Conservation (phyloP, 1,140 invertebrate species). For the Cryptotermes secundus region DNA sequence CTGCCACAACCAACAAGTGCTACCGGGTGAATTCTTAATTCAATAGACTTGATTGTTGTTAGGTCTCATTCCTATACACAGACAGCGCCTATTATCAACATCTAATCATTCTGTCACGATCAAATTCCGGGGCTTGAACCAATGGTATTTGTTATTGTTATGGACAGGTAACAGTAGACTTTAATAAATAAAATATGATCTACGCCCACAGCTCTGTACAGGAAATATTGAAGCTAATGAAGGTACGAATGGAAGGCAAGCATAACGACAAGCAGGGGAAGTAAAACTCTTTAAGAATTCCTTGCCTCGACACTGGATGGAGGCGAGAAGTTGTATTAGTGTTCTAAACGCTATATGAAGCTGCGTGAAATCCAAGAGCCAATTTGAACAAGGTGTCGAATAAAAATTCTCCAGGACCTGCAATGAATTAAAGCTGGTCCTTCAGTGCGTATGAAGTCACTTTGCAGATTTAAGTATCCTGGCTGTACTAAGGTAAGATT, state of each 20-base stretch:
- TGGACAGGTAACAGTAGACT: neutral
- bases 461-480: too few relatives aligned
- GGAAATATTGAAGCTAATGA: neutral
- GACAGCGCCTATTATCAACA: neutral
- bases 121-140: neutral
- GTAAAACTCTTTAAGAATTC: neutral
- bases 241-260: neutral
- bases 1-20: neutral
- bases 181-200: neutral
- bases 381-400: too few relatives aligned
- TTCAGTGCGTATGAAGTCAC: too few relatives aligned
- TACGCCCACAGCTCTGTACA: neutral
- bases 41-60: neutral
- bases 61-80: neutral
- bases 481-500: too few relatives aligned
- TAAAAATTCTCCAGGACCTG: too few relatives aligned
- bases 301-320: too few relatives aligned
- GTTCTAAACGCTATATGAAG: too few relatives aligned
- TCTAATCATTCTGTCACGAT: conserved; percentile 16
- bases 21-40: conserved; percentile 1
- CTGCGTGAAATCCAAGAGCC: too few relatives aligned
- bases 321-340: too few relatives aligned
- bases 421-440: too few relatives aligned
- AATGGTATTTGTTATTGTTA: conserved; percentile 15
- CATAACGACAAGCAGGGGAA: neutral